Conservation (phyloP, 1,140 invertebrate genomes). For the Drosophila burlai region DNA sequence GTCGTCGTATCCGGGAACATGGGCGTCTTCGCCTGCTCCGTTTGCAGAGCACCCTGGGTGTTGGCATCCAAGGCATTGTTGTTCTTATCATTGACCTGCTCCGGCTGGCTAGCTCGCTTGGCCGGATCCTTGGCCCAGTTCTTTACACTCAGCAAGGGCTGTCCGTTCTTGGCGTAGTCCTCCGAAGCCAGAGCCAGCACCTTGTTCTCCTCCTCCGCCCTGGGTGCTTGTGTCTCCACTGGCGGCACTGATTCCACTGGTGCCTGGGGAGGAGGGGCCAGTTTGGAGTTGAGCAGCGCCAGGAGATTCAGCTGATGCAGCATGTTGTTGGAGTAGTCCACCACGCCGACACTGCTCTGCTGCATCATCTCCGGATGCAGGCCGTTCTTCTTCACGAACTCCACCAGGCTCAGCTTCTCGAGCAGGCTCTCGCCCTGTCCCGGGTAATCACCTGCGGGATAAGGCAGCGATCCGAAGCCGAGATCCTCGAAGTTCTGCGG, state of each 20-base stretch:
- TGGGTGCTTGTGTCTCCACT: slow-evolving; percentile 18
- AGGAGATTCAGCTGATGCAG: slow-evolving; percentile 62
- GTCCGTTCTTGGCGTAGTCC: slow-evolving; percentile 47
- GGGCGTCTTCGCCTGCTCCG: slow-evolving; percentile 15
- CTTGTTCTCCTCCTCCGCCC: slow-evolving; percentile 38
- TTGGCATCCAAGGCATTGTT: slow-evolving; percentile 72
- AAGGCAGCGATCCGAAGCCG: slow-evolving; percentile 65
- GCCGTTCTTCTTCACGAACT: slow-evolving; percentile 75
- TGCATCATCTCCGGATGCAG: slow-evolving; percentile 79
- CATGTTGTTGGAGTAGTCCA: slow-evolving; percentile 65
- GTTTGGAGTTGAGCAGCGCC: slow-evolving; percentile 68
- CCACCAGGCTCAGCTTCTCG: slow-evolving; percentile 70
- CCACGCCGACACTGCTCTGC: slow-evolving; percentile 9
- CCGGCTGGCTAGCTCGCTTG: slow-evolving; percentile 38
- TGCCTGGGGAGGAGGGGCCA: slow-evolving; percentile 36
- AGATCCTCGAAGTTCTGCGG: slow-evolving; percentile 69
- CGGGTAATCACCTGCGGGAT: slow-evolving; percentile 57
- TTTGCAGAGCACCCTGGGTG: slow-evolving; percentile 77
- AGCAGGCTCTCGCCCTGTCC: slow-evolving; percentile 64
- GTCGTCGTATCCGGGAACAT: slow-evolving; percentile 16
- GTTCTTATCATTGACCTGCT: slow-evolving; percentile 66
- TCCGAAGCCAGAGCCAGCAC: slow-evolving; percentile 7
- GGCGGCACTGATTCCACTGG: not conserved
- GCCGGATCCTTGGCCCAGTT: slow-evolving; percentile 85
- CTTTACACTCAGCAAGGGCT: slow-evolving; percentile 83